Evolutionary conservation across 2,888 invertebrate genomes (phyloP), one percentile per base, ranked within the genome.

Genomic region (Drosophila limbata): DNA sequence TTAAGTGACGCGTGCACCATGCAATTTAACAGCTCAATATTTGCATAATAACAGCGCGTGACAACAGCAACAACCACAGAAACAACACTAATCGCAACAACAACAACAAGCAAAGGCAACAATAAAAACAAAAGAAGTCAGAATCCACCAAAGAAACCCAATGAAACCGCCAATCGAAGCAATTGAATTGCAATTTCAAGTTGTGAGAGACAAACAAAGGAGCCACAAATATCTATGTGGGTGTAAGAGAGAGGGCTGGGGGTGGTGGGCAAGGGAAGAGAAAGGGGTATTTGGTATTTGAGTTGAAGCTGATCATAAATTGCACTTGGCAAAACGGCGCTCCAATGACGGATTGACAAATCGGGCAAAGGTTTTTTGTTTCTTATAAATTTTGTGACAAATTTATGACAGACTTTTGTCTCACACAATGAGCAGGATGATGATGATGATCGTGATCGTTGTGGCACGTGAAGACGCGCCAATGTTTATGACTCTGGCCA

Each of bases 1-100:
- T 80, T 81, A 83, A 87, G 77, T 84, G 88, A 81, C 77, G 83
- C 79, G 85, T 79, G 73, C 88, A 74, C 88, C 77, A 74, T 74
- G 74, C 90, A 89, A 85, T 88, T 90, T 90, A 88, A 88, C 90
- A 84, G 82, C 86, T 74, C 70, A 79, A 90, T 88, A 88, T 88
- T 88, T 90, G 88, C 88, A 88, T 88, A 88, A 88, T 90, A 90
- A 88, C 86, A 88, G 88, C 83, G 84, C 85, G 81, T 82, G 90
- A 79, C 86, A 79, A 74, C 74, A 67, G 57, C 74, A 79, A 60
- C 73, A 63, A 55, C 52, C 51, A 42, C 52, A 67, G 37, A 53
- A 52, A 50, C 35, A 63, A 33, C 42, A 67, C 59, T 68, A 42
- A 50, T 39, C 55, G 44, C 17, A 31, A 25, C 21, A 15, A 15